Evolutionary conservation across 2,888 invertebrate species (phyloP).

Genomic region (Parochlus steinenii): DNA sequence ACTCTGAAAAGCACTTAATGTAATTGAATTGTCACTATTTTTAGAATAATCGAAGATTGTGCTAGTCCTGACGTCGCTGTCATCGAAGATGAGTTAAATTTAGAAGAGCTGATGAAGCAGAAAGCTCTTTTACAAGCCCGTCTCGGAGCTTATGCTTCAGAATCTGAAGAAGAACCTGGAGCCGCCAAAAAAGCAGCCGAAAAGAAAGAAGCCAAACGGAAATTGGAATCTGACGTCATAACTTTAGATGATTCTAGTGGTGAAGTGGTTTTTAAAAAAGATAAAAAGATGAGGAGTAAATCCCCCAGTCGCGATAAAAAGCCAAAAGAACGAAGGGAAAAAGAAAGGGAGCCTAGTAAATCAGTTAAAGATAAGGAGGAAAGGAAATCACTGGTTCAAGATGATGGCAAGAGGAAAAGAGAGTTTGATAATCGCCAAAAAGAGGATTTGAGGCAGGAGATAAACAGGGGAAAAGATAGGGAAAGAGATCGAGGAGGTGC

Average conservation of each 20-base stretch:
- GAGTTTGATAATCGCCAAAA: conserved; percentile 28
- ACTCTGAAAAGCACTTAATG: neutral
- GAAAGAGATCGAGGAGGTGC: conserved; percentile 30
- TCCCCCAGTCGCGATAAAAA: conserved; percentile 22
- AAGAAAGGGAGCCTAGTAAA: too few relatives aligned
- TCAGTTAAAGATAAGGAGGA: too few relatives aligned
- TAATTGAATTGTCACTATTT: conserved; percentile 2
- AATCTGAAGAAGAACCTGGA: conserved; percentile 37
- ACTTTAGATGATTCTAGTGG: conserved; percentile 48
- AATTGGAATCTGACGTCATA: conserved; percentile 38
- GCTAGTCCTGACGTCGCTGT: conserved; percentile 55
- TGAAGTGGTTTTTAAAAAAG: conserved; percentile 35
- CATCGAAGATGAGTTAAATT: conserved; percentile 69
- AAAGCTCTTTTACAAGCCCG: conserved; percentile 69
- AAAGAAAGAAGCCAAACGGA: conserved; percentile 28
- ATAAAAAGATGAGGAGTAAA: conserved; percentile 21
- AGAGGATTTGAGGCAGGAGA: conserved; percentile 30
- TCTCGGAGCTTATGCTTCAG: conserved; percentile 57
- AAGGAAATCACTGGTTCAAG: conserved; percentile 15
- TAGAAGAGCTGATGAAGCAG: conserved; percentile 80
- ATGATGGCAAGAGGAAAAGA: conserved; percentile 26
- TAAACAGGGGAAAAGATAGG: conserved; percentile 30
- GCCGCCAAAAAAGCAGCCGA: conserved; percentile 17
- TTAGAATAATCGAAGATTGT: conserved; percentile 38
- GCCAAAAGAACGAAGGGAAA: conserved; percentile 14